These are phyloP conservation scores for Paratrypauchen microcephalus DNA, from an alignment of 2,797 vertebrate genomes.

Conservation along the genomic window DNA sequence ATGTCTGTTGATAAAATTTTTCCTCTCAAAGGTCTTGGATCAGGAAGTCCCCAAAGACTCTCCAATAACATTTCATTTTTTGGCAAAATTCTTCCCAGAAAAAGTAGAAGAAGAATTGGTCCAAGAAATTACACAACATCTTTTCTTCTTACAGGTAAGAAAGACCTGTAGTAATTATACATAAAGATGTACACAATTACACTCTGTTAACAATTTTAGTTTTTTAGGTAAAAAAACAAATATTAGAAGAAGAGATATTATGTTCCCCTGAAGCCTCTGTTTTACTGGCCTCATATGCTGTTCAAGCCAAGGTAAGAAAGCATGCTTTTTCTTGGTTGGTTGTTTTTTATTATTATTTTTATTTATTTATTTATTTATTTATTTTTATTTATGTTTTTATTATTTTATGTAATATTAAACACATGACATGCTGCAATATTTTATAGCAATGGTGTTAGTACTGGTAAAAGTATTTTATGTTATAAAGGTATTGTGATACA, in stretches of 20 bases:
- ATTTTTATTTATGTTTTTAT: too few species aligned
- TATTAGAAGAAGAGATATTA: slow-evolving; percentile 93
- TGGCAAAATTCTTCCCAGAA: slow-evolving; percentile 95
- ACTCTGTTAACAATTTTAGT: not conserved
- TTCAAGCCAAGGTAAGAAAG: slow-evolving; percentile 88
- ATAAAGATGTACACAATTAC: not conserved
- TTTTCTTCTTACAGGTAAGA: slow-evolving; percentile 93
- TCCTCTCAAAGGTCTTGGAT: slow-evolving; percentile 83
- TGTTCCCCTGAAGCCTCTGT: slow-evolving; percentile 93
- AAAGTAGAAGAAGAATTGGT: slow-evolving; percentile 93
- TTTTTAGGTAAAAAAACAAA: slow-evolving; percentile 93
- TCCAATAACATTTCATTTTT: slow-evolving; percentile 89
- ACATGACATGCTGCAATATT: too few species aligned
- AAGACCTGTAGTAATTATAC: not conserved
- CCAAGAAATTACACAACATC: slow-evolving; percentile 94
- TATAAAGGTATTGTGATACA: not conserved
- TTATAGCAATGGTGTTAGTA: too few species aligned
- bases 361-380: too few species aligned
- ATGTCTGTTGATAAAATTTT: slow-evolving; percentile 7
- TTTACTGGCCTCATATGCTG: slow-evolving; percentile 90
- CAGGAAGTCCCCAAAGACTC: slow-evolving; percentile 95
- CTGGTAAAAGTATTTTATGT: too few species aligned
- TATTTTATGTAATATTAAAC: too few species aligned
- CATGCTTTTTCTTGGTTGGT: not conserved
- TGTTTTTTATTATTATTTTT: too few species aligned